Percentiles rank a stretch among this genome's conserved stretches.
Conservation (phyloP, 2,888 invertebrate genomes). For the Pammene aurita region DNA sequence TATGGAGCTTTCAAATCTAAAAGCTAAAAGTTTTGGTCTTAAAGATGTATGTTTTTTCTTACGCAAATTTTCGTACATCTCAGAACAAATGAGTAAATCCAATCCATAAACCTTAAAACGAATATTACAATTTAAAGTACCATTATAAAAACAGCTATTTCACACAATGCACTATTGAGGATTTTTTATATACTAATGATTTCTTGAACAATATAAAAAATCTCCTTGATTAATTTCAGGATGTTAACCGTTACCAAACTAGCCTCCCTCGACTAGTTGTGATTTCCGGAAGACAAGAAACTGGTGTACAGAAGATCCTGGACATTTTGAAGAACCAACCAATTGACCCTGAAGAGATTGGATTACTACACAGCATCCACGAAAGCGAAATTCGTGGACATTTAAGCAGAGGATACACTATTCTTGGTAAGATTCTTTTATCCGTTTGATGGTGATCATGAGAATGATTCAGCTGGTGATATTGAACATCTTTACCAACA, state of each 20-base stretch:
- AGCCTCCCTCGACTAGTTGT: constrained; percentile 76
- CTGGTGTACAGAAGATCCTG: constrained; percentile 64
- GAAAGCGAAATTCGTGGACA: constrained; percentile 81
- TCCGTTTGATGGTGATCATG: not conserved
- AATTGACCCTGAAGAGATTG: constrained; percentile 77
- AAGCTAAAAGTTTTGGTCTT: no score
- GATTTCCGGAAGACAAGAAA: constrained; percentile 83
- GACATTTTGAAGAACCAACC: constrained; percentile 58
- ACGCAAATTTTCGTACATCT: not conserved
- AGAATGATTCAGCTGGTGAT: not conserved
- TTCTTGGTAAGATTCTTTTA: constrained; percentile 62
- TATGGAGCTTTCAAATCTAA: no score
- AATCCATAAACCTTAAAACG: no score
- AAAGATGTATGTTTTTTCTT: not conserved
- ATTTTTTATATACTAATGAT: no score
- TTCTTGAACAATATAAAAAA: not conserved
- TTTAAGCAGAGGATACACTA: constrained; percentile 85
- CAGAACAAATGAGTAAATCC: no score
- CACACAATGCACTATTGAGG: no score
- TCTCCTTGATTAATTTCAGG: constrained; percentile 47
- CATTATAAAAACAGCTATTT: no score
- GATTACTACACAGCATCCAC: constrained; percentile 75
- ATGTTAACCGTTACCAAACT: constrained; percentile 54
- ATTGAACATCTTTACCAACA: no score
- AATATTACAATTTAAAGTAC: no score